phyloP scores from a whole-genome alignment of 2,888 invertebrate species.

The Trissolcus brochymenae region DNA sequence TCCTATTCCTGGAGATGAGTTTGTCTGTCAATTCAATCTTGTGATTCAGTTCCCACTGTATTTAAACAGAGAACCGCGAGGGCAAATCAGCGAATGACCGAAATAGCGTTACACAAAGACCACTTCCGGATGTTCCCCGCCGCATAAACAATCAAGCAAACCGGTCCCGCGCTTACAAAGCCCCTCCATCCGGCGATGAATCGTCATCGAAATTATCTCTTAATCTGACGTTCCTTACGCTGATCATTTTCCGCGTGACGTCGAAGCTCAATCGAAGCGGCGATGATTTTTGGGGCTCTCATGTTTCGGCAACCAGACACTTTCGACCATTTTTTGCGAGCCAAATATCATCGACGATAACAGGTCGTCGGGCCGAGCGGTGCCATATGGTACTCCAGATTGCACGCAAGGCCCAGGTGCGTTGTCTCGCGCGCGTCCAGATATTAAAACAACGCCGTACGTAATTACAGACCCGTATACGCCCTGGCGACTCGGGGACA shows the following conservation, averaged over 20 bases:
- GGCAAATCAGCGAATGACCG: constrained; percentile 17
- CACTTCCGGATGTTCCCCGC: constrained; percentile 18
- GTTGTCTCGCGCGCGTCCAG: constrained; percentile 25
- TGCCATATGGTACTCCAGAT: constrained; percentile 40
- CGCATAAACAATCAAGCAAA: constrained; percentile 11
- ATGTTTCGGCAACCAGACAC: constrained; percentile 47
- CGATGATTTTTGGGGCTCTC: constrained; percentile 20
- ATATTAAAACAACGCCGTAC: constrained; percentile 24
- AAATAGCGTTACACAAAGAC: constrained; percentile 18
- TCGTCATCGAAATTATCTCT: constrained; percentile 42
- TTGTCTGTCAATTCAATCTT: no score
- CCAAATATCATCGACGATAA: constrained; percentile 4
- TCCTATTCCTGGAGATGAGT: no score
- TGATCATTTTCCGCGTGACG: constrained; percentile 27
- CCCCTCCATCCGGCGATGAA: constrained; percentile 36
- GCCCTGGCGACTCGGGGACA: constrained; percentile 24
- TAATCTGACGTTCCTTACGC: constrained; percentile 29
- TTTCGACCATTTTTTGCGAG: constrained; percentile 15
- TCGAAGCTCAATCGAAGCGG: constrained; percentile 33
- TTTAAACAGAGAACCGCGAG: constrained; percentile 5
- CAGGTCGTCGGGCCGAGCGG: neutral
- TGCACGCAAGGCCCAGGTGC: constrained; percentile 28
- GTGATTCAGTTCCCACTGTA: neutral
- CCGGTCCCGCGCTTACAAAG: constrained; percentile 7
- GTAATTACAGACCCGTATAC: constrained; percentile 40